phyloP scores from a whole-genome alignment of 2,888 invertebrate genomes.

The Isotomurus palustris region DNA sequence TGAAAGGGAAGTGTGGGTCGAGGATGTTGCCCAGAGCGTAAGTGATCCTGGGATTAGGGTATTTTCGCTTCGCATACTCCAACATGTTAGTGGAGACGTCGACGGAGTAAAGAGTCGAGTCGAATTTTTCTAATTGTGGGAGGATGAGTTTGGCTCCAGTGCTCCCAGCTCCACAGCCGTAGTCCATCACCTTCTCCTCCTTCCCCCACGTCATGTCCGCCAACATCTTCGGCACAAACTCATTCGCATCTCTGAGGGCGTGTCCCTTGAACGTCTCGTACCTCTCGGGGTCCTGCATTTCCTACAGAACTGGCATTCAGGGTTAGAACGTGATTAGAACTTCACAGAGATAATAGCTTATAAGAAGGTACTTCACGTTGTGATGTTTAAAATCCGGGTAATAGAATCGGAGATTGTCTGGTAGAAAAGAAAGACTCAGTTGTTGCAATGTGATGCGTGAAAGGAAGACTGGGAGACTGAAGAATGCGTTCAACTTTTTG shows the following conservation, averaged over 20 bases:
- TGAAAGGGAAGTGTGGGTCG: slow-evolving; percentile 25
- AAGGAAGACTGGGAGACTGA: no score
- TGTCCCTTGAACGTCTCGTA: slow-evolving; percentile 34
- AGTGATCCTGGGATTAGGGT: slow-evolving; percentile 21
- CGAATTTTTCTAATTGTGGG: slow-evolving; percentile 21
- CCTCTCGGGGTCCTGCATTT: slow-evolving; percentile 10
- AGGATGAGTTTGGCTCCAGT: slow-evolving; percentile 28
- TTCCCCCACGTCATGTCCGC: slow-evolving; percentile 20
- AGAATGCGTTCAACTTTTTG: no score
- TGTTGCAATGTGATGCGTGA: no score
- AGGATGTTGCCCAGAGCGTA: slow-evolving; percentile 24
- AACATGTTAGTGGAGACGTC: slow-evolving; percentile 39
- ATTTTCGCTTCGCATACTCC: slow-evolving; percentile 25
- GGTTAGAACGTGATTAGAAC: no score
- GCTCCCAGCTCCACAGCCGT: slow-evolving; percentile 39
- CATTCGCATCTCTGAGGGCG: slow-evolving; percentile 27
- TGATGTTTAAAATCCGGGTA: no score
- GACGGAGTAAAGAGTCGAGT: slow-evolving; percentile 28
- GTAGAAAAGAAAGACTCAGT: no score
- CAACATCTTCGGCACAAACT: slow-evolving; percentile 28
- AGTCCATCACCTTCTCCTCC: slow-evolving; percentile 30
- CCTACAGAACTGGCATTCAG: no score
- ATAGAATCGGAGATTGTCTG: no score
- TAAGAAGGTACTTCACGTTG: no score
- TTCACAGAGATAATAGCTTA: no score